Evolutionary conservation across 2,888 invertebrate genomes (phyloP), one percentile per base, ranked within the genome.

Genomic region (Nephrotoma guestfalica): DNA sequence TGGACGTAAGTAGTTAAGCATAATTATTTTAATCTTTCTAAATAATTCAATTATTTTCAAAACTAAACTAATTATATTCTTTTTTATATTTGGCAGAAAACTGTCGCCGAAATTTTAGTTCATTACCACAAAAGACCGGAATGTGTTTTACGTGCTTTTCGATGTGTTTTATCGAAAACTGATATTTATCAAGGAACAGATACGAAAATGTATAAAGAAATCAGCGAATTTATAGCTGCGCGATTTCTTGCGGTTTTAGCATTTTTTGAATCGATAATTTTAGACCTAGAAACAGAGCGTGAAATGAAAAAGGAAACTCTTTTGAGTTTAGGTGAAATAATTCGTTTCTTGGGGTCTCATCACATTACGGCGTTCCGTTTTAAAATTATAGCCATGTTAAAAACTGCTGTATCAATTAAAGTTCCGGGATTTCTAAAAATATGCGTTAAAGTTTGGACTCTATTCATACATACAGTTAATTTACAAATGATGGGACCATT

Each of bases 371-470:
- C 95, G 4, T 93, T 97, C 71, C 93, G 96, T 86, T 96, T 96
- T 89, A 97, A 97, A 92, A 95, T 97, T n/a, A 93, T 98, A 88
- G 96, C 96, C 0, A 96, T 96, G 88, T 91, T 97, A 42, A 94
- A 96, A 88, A 96, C 96, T 11, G 95, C 96, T 0, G 91, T 96
- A 71, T 94, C 94, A 6, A 92, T 96, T 86, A 93, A 93, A 87
- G 95, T 95, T 87, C 93, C 93, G 43, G 94, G 94, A 87, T 94
- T 95, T 89, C 94, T 95, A 2, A 93, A 93, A 87, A 93, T 96
- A 83, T 93, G 94, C 84, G 94, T 95, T 7, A 93, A 94, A 87
- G 96, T 97, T 0, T 98, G 98, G 97, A 93, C 95, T 87, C 95
- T 96, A 3, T 98, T 97, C 89, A 93, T 97, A 71, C 94, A 94